Conservation (phyloP, 2,113 vertebrate genomes). For the Phrynocephalus versicolor region DNA sequence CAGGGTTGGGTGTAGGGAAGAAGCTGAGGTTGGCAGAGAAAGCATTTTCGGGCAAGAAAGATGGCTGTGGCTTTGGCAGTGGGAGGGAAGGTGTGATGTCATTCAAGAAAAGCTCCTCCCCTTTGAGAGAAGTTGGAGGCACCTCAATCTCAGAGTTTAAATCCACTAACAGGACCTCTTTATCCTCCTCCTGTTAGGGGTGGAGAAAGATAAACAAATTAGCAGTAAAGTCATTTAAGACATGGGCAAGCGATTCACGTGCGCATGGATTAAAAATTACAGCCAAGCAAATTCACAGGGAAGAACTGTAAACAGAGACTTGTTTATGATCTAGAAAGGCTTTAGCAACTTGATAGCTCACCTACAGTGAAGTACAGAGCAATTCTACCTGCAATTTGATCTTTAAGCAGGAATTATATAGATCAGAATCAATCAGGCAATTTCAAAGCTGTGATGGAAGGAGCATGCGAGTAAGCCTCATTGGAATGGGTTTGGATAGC, state of each 20-base stretch:
- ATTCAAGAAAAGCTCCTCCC: conserved; percentile 81
- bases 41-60: conserved; percentile 78
- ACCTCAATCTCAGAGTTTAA: conserved; percentile 92
- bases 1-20: conserved; percentile 89
- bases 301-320: neutral
- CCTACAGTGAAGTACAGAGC: neutral
- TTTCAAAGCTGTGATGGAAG: neutral
- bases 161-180: conserved; percentile 95
- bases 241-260: neutral
- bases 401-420: neutral
- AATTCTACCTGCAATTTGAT: neutral
- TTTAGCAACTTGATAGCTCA: neutral
- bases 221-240: conserved; percentile 46
- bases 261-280: neutral
- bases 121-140: conserved; percentile 91
- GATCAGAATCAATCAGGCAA: neutral
- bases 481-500: neutral
- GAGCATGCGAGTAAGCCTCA: neutral
- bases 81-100: conserved; percentile 77
- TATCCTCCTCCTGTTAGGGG: conserved; percentile 89
- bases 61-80: conserved; percentile 75
- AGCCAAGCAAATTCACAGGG: conserved; percentile 18
- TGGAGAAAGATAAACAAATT: conserved; percentile 75
- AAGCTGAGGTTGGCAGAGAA: conserved; percentile 85
- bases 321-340: neutral